phyloP scores from a whole-genome alignment of 2,797 vertebrate species.

The Mycteria americana region DNA sequence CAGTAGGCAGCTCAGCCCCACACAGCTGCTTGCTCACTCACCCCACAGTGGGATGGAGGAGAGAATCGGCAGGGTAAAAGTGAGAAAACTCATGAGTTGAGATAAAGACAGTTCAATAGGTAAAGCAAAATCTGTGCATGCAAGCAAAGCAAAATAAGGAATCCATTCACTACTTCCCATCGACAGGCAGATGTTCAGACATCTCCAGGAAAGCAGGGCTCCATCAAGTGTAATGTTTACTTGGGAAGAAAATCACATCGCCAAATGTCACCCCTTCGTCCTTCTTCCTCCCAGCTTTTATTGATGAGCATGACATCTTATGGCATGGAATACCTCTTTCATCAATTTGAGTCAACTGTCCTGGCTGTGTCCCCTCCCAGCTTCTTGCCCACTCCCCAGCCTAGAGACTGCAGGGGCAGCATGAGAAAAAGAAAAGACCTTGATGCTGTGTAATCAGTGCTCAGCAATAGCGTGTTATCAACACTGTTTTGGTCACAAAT shows the following conservation, averaged over 20 bases:
- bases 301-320: not conserved
- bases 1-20: not conserved
- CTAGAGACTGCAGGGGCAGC: not conserved
- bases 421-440: not conserved
- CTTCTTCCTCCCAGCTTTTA: not conserved
- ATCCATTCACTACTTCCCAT: not conserved
- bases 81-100: not conserved
- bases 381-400: not conserved
- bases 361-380: not conserved
- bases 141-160: not conserved
- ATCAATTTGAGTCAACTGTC: not conserved
- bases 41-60: not conserved
- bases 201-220: not conserved
- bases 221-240: not conserved
- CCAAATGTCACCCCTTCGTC: not conserved
- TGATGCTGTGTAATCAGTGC: not conserved
- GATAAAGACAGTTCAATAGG: not conserved
- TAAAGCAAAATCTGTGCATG: not conserved
- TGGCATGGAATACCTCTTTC: not conserved
- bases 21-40: not conserved
- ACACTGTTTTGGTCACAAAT: not conserved
- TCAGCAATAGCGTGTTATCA: not conserved
- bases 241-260: not conserved
- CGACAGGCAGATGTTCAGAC: not conserved
- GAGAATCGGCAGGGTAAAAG: not conserved